Evolutionary conservation across 2,113 vertebrate genomes (phyloP).

Genomic region (Gobio gobio): DNA sequence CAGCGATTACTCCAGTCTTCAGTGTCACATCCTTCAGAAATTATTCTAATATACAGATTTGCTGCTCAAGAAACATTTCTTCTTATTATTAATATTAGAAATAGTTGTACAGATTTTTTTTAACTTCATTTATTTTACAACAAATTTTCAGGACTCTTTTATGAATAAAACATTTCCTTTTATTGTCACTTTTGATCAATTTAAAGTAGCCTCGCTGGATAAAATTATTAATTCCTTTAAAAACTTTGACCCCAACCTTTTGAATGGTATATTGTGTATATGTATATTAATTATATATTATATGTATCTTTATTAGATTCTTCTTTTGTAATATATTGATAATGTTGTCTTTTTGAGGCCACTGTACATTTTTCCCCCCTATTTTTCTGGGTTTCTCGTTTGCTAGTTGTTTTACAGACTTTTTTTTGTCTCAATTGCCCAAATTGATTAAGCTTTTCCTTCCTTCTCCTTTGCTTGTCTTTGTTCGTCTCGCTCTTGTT

Average conservation of each 20-base stretch:
- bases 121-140: too few species aligned
- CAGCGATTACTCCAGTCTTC: neutral
- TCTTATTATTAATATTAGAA: too few species aligned
- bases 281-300: neutral
- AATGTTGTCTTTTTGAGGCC: neutral
- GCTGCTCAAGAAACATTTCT: neutral
- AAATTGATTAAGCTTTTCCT: neutral
- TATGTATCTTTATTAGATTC: neutral
- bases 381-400: neutral
- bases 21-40: neutral
- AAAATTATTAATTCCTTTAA: neutral
- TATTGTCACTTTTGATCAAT: neutral
- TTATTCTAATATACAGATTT: neutral
- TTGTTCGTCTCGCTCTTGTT: neutral
- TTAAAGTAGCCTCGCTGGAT: neutral
- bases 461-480: conserved; percentile 14
- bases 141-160: neutral
- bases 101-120: neutral
- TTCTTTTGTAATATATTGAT: neutral
- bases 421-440: neutral
- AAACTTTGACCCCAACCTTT: neutral
- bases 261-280: neutral
- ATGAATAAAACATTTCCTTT: neutral
- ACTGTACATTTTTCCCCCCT: neutral
- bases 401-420: neutral